These are phyloP conservation scores for Girardia tigrina DNA, from an alignment of 2,888 invertebrate species.

Conservation along the genomic window DNA sequence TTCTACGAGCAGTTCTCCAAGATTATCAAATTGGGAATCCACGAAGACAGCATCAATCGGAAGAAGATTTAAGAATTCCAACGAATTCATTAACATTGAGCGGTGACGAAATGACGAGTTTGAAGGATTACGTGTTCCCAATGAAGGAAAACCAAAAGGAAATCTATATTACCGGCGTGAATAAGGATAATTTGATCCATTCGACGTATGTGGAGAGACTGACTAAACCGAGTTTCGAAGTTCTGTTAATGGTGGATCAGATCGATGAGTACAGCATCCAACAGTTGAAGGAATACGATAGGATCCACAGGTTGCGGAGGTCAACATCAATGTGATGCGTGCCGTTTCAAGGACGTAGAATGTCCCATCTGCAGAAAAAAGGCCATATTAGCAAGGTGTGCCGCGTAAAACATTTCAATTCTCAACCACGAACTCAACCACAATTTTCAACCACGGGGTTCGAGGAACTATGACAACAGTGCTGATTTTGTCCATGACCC, in stretches of 20 bases:
- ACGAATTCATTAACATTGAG: conserved; percentile 79
- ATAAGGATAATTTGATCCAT: conserved; percentile 78
- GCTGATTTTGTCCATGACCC: too few species aligned
- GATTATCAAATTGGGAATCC: conserved; percentile 88
- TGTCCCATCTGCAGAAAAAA: too few species aligned
- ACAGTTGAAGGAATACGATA: conserved; percentile 92
- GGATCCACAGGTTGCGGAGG: too few species aligned
- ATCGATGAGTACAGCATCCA: conserved; percentile 98
- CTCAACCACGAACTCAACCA: too few species aligned
- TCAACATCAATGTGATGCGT: too few species aligned
- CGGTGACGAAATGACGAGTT: conserved; percentile 78
- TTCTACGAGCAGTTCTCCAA: conserved; percentile 96
- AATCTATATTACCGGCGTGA: conserved; percentile 78
- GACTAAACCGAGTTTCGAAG: conserved; percentile 90
- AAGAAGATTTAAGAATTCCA: conserved; percentile 68
- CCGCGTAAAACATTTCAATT: too few species aligned
- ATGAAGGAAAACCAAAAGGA: conserved; percentile 97
- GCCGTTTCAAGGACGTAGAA: too few species aligned
- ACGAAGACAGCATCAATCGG: conserved; percentile 80
- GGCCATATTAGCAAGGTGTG: too few species aligned
- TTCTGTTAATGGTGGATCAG: conserved; percentile 92
- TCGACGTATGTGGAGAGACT: conserved; percentile 94
- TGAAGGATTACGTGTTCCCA: conserved; percentile 85
- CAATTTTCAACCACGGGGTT: too few species aligned
- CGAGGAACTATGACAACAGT: too few species aligned